Percentiles rank a stretch among this genome's conserved stretches.
Evolutionary conservation across 2,113 vertebrate genomes (phyloP).

Genomic region (Myodes glareolus): DNA sequence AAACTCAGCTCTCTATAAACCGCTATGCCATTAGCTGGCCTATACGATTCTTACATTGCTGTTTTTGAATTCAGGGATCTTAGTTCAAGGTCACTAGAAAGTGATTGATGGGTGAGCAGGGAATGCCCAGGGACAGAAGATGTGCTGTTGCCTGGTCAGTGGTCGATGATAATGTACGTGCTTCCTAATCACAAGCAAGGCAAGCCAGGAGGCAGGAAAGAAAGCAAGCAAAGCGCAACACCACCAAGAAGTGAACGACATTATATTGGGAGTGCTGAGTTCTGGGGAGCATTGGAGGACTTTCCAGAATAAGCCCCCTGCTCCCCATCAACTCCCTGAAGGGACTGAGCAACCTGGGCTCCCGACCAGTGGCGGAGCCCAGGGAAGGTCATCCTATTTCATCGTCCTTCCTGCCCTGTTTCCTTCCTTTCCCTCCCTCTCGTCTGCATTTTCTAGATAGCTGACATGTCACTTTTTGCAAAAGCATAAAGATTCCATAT

Average conservation of each 20-base stretch:
- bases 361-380: neutral
- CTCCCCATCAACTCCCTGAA: neutral
- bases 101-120: conserved; percentile 47
- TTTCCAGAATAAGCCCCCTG: neutral
- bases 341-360: neutral
- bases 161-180: conserved; percentile 48
- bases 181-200: neutral
- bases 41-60: conserved; percentile 68
- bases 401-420: neutral
- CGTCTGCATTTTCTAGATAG: neutral
- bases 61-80: conserved; percentile 66
- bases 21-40: conserved; percentile 60
- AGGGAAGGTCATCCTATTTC: neutral
- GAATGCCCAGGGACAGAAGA: conserved; percentile 54
- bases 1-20: conserved; percentile 55
- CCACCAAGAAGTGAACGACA: neutral
- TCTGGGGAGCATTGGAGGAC: neutral
- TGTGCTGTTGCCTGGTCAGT: conserved; percentile 29
- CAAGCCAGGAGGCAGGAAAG: neutral
- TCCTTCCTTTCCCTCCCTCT: neutral
- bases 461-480: conserved; percentile 23
- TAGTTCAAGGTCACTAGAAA: conserved; percentile 75
- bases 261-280: neutral
- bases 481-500: neutral
- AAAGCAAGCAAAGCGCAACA: neutral